Percentiles rank a stretch among this genome's conserved stretches.
These are phyloP conservation scores for Styela clava DNA, from an alignment of 23 tunicate genomes.

Conservation along the genomic window DNA sequence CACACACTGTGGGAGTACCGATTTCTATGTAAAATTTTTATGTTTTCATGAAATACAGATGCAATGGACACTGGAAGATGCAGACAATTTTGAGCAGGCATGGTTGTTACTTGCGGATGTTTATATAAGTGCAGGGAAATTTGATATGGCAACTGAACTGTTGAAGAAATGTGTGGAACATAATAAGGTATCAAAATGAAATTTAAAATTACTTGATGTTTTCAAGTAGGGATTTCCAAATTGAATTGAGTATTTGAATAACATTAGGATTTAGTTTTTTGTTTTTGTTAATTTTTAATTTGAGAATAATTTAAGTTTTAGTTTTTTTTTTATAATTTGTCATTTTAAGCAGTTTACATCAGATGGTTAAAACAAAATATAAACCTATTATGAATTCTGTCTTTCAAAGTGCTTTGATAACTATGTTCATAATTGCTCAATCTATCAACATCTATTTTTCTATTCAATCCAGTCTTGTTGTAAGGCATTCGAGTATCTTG, in stretches of 20 bases:
- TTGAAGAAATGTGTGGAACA: conserved; percentile 87
- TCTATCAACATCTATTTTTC: not conserved
- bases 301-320: too few species aligned
- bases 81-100: conserved; percentile 80
- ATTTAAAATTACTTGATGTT: not conserved
- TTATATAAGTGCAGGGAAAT: conserved; percentile 75
- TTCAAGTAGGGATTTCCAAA: too few species aligned
- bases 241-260: too few species aligned
- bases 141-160: conserved; percentile 87
- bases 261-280: too few species aligned
- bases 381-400: too few species aligned
- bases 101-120: conserved; percentile 85
- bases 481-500: conserved; percentile 89
- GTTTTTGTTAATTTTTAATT: too few species aligned
- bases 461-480: conserved; percentile 92
- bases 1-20: too few species aligned
- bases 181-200: conserved; percentile 82
- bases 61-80: conserved; percentile 87
- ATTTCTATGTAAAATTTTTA: too few species aligned
- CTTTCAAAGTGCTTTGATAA: not conserved
- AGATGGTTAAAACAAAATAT: too few species aligned
- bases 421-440: not conserved
- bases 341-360: too few species aligned
- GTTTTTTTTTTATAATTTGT: too few species aligned
- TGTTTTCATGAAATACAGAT: too few species aligned